Base-by-base conservation (phyloP, 2,888 invertebrate genomes). In the Acleris literana region DNA sequence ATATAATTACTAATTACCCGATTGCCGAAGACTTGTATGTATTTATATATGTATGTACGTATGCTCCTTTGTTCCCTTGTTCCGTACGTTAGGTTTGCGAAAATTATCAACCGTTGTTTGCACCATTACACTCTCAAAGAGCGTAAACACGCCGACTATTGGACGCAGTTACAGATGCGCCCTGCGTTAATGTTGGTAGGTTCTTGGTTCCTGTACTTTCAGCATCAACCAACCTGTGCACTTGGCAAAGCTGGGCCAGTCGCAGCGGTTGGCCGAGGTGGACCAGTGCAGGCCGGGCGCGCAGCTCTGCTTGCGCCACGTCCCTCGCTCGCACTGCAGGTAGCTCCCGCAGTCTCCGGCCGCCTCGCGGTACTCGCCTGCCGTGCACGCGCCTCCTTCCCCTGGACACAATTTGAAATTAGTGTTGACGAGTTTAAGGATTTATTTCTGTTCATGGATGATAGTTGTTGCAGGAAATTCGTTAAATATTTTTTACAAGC, bases 261-360 rank as follows among this genome's bases (percentile, higher is more conserved):
- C 97, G 76, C 97, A 97, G 51, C 95, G 93, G 49, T 93, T 93
- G 57, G 92, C 91, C 0, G 90, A 78, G 22, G 91, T 86, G 73
- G 97, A 96, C 97, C 97, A 97, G 81, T 97, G 97, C 53, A 97
- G 84, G 4, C 97, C 97, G 0, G 96, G 95, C 0, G 97, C 96
- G 78, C 97, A 97, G 71, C 94, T 94, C 73, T 96, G 96, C 71
- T 95, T 95, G 43, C 91, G 93, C 79, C 96, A 87, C 64, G 95
- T 94, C 0, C 97, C 97, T 1, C 94, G 93, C 25, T 96, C 94
- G 77, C 97, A 97, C 73, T 96, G 94, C 73, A 95, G 94, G 81
- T 96, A 97, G 0, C 95, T 94, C 64, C 94, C 95, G 77, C 97
- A 97, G 76, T 96, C 95, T 0, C 85, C 86, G 0, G 94, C 93